A percentile compares a stretch with the other conserved stretches of the same genome.
Evolutionary conservation across 2,888 invertebrate genomes (phyloP).

Genomic region (Gastracanthus pulcherrimus): DNA sequence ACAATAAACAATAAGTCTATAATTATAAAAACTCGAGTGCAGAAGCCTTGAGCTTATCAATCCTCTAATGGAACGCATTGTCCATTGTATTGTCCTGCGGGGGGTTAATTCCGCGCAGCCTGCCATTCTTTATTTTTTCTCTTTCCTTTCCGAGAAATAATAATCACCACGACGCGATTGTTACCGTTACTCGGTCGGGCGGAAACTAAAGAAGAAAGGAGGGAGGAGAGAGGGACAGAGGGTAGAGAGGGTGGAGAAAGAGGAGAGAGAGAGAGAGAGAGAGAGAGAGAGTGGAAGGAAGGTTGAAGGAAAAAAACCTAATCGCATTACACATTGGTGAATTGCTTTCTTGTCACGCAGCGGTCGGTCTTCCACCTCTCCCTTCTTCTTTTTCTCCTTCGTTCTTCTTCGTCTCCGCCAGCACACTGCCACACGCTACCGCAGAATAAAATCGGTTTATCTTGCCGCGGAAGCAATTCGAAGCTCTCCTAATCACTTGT

Average conservation of each 20-base stretch:
- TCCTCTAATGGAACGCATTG: not conserved
- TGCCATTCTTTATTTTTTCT: not conserved
- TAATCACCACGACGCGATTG: not conserved
- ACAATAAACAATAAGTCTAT: too few relatives aligned
- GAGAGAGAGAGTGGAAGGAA: too few relatives aligned
- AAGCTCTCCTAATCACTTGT: conserved; percentile 25
- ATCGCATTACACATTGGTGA: conserved; percentile 37
- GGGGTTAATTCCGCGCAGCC: not conserved
- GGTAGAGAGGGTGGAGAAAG: too few relatives aligned
- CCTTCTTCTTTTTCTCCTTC: too few relatives aligned
- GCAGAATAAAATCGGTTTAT: conserved; percentile 27
- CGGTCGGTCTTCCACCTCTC: not conserved
- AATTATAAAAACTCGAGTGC: not conserved
- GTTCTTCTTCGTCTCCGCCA: not conserved
- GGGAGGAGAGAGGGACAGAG: too few relatives aligned
- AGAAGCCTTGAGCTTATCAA: not conserved
- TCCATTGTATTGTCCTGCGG: not conserved
- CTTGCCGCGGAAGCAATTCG: conserved; percentile 18
- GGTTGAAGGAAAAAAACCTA: not conserved
- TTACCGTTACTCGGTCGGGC: not conserved
- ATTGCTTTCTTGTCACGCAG: conserved; percentile 31
- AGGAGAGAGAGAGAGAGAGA: too few relatives aligned
- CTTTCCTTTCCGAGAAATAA: not conserved
- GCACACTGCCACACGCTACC: too few relatives aligned
- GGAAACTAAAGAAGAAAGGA: not conserved